Evolutionary conservation across 2,888 invertebrate species (phyloP).

Genomic region (Pinctada fucata): DNA sequence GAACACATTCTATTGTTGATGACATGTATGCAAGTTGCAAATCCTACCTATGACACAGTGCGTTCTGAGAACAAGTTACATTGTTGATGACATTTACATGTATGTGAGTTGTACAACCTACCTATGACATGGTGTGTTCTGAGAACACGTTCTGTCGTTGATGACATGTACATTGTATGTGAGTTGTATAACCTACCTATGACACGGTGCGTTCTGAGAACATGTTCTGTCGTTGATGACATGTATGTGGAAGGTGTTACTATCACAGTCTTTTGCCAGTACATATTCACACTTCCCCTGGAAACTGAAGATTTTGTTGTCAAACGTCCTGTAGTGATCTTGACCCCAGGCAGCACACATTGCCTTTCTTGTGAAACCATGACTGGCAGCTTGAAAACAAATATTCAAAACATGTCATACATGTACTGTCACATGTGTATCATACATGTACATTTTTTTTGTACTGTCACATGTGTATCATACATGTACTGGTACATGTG

Average conservation of each 20-base stretch:
- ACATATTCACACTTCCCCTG: constrained; percentile 85
- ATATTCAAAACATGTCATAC: neutral
- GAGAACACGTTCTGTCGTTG: too few species aligned
- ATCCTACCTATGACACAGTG: too few species aligned
- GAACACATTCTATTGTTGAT: too few species aligned
- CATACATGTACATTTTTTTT: neutral
- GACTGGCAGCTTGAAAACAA: constrained; percentile 15
- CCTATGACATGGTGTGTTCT: too few species aligned
- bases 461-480: neutral
- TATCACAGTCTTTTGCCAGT: constrained; percentile 83
- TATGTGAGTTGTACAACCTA: too few species aligned
- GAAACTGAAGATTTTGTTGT: constrained; percentile 87
- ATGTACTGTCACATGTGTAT: neutral
- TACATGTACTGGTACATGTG: neutral
- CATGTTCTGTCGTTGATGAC: constrained; percentile 80
- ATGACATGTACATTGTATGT: constrained; percentile 36
- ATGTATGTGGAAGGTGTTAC: constrained; percentile 83
- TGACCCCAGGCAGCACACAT: constrained; percentile 89
- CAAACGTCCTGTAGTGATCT: constrained; percentile 89
- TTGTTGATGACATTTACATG: too few species aligned
- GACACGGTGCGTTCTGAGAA: constrained; percentile 78
- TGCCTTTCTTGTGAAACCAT: constrained; percentile 75
- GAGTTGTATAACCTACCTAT: constrained; percentile 54
- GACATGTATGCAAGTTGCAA: too few species aligned
- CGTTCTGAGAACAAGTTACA: too few species aligned